Conservation (phyloP, 2,888 invertebrate species). For the Eustalomyia histrio region DNA sequence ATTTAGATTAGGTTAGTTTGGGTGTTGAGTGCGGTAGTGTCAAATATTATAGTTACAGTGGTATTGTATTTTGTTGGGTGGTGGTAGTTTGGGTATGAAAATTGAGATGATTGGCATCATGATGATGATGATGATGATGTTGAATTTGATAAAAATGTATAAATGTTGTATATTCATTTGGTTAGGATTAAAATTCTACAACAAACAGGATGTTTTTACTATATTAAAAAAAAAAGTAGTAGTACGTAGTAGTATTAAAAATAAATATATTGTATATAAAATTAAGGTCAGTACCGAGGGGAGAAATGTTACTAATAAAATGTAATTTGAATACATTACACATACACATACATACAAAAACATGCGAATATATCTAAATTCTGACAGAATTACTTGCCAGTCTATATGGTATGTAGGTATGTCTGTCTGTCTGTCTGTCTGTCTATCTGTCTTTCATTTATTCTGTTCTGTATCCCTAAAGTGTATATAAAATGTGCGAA, state of each 20-base stretch:
- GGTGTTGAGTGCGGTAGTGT: slow-evolving; percentile 42
- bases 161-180: slow-evolving; percentile 44
- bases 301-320: slow-evolving; percentile 57
- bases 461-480: background rate
- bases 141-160: no score
- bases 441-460: slow-evolving; percentile 13
- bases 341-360: slow-evolving; percentile 28
- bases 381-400: slow-evolving; percentile 40
- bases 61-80: background rate
- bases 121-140: slow-evolving; percentile 38
- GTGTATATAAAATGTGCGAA: slow-evolving; percentile 17
- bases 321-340: slow-evolving; percentile 62
- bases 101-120: slow-evolving; percentile 65
- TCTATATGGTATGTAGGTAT: background rate
- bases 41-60: slow-evolving; percentile 16
- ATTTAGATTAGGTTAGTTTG: background rate
- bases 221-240: background rate
- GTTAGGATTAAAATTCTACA: slow-evolving; percentile 53
- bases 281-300: slow-evolving; percentile 65
- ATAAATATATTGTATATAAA: slow-evolving; percentile 46
- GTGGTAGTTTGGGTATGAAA: slow-evolving; percentile 31
- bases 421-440: background rate
- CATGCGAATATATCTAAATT: slow-evolving; percentile 37
- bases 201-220: slow-evolving; percentile 46
- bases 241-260: background rate